Evolutionary conservation across 2,888 invertebrate species (phyloP), one percentile per base, ranked within the genome.

Genomic region (Chrysopilus asiliformis): DNA sequence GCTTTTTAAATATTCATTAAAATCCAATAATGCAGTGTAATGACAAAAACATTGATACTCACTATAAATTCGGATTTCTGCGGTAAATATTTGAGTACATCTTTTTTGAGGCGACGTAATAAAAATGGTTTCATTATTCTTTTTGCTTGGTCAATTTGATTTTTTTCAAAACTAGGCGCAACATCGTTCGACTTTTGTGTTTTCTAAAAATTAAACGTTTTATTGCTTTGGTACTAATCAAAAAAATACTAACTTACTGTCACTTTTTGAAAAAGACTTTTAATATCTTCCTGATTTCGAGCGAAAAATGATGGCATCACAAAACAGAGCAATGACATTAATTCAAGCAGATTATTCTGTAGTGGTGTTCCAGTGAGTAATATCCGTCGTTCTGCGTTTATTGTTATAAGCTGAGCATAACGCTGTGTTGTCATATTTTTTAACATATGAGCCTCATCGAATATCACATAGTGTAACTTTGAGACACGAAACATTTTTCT

Each of bases 361-460:
- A 97, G 67, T 0, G 95, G 95, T 0, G 95, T 97, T 3, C 95
- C 97, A 0, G 95, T 97, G 15, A 97, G 64, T 9, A 97, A 67
- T 22, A 95, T 74, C 20, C 94, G 74, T 58, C 83, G 78, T 50
- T 79, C 74, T 1, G 91, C 86, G 79, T 79, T 85, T 36, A 94
- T 85, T 51, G 80, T 77, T 52, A 90, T 80, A 36, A 95, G 68
- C 58, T 86, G 82, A 50, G 86, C 79, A 53, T 89, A 95, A 48
- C 95, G 70, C 51, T 81, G 79, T 1, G 94, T 90, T 36, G 83
- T 76, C 91, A 95, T 95, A 56, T 95, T 97, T 60, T 97, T 97
- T 22, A 97, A 67, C 91, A 95, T 93, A 57, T 97, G 95, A 2
- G 93, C 94, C 56, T 97, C 97, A 58, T 97, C 97, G 56, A 94